Percentiles rank a stretch among this genome's conserved stretches.
phyloP scores from a whole-genome alignment of 2,888 invertebrate species.

The Oscheius sp. region DNA sequence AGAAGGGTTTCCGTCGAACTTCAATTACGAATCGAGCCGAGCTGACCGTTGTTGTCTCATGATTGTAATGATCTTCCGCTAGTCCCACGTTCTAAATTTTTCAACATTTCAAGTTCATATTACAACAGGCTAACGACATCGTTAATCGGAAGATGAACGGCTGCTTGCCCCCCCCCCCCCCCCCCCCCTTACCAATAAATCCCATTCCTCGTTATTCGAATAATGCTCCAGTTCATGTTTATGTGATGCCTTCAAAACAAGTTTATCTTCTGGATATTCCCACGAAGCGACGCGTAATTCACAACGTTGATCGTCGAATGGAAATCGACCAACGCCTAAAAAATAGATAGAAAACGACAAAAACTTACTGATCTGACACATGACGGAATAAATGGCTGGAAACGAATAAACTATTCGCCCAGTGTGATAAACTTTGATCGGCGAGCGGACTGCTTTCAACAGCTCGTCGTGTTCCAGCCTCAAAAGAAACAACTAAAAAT shows the following conservation, averaged over 20 bases:
- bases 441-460: slow-evolving; percentile 55
- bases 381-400: slow-evolving; percentile 60
- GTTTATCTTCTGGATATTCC: slow-evolving; percentile 61
- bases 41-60: slow-evolving; percentile 55
- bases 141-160: slow-evolving; percentile 26
- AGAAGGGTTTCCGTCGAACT: slow-evolving; percentile 59
- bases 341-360: neutral
- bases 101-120: neutral
- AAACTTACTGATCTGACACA: slow-evolving; percentile 53
- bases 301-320: slow-evolving; percentile 61
- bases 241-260: slow-evolving; percentile 50
- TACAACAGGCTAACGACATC: slow-evolving; percentile 17
- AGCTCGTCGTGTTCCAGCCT: slow-evolving; percentile 58
- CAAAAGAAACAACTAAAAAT: too few species aligned
- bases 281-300: slow-evolving; percentile 61
- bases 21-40: slow-evolving; percentile 48
- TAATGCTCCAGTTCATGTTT: slow-evolving; percentile 55
- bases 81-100: slow-evolving; percentile 46
- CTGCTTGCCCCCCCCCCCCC: neutral
- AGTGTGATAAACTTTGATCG: slow-evolving; percentile 50
- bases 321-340: slow-evolving; percentile 56
- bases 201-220: slow-evolving; percentile 62
- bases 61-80: slow-evolving; percentile 47
- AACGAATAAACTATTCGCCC: slow-evolving; percentile 58
- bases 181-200: slow-evolving; percentile 44